Percentiles rank a stretch among this genome's conserved stretches.
phyloP scores from a whole-genome alignment of 2,888 invertebrate species.

The Lydus trimaculatus region DNA sequence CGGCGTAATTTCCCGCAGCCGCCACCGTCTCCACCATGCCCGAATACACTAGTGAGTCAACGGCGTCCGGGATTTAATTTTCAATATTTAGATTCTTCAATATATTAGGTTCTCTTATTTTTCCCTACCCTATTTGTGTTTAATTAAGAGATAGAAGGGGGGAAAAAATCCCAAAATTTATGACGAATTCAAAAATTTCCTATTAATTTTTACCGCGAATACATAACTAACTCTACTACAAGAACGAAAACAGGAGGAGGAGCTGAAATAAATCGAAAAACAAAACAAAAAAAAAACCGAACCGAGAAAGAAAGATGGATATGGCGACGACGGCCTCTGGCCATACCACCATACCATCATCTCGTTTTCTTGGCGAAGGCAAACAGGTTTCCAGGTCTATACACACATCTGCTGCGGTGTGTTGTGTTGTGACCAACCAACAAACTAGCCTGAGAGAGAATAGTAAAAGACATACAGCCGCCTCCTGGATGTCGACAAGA shows the following conservation, averaged over 20 bases:
- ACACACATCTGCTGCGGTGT: constrained; percentile 46
- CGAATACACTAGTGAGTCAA: neutral
- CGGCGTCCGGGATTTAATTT: constrained; percentile 1
- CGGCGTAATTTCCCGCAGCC: constrained; percentile 15
- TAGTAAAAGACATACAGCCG: constrained; percentile 14
- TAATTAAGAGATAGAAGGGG: neutral
- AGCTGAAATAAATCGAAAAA: neutral
- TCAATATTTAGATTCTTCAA: neutral
- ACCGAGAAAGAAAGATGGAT: constrained; percentile 4
- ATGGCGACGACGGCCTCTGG: constrained; percentile 11
- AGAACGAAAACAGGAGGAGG: neutral
- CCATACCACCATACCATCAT: constrained; percentile 30
- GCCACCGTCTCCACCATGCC: neutral
- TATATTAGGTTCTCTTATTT: neutral
- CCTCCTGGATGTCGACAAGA: constrained; percentile 17
- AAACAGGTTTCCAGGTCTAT: constrained; percentile 57
- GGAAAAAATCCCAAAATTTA: neutral
- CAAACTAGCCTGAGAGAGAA: constrained; percentile 23
- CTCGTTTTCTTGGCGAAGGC: constrained; percentile 50
- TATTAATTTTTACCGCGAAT: constrained; percentile 10
- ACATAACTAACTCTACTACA: too few relatives aligned
- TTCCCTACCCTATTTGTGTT: neutral
- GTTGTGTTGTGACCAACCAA: constrained; percentile 23
- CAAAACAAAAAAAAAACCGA: neutral
- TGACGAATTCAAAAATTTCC: neutral